phyloP scores from a whole-genome alignment of 2,797 vertebrate genomes.

The Lagothrix lagotricha region DNA sequence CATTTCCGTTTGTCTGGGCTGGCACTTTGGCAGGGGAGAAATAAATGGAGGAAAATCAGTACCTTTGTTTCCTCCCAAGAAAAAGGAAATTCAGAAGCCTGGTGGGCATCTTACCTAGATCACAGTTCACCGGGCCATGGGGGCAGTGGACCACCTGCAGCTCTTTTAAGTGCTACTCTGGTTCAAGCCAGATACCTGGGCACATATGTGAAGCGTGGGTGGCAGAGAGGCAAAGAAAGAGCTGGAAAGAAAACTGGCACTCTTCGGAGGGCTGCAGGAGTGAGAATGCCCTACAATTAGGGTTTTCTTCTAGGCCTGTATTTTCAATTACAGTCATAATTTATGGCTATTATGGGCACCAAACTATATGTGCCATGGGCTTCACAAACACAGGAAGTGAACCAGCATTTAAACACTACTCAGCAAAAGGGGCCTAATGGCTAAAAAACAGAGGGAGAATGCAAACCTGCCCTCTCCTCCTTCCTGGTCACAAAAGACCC shows the following conservation, averaged over 20 bases:
- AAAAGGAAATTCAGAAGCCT: neutral
- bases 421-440: neutral
- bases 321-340: constrained; percentile 54
- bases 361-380: constrained; percentile 43
- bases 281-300: neutral
- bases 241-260: neutral
- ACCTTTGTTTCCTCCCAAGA: accelerated
- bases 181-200: neutral
- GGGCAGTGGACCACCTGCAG: neutral
- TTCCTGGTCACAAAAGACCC: neutral
- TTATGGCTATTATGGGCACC: constrained; percentile 44
- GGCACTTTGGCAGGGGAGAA: neutral
- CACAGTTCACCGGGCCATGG: neutral
- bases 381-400: constrained; percentile 44
- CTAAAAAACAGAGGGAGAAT: neutral
- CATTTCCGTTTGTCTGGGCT: neutral
- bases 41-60: neutral
- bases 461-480: neutral
- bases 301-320: constrained; percentile 23
- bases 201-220: neutral
- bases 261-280: neutral
- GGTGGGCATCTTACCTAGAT: neutral
- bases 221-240: neutral
- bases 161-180: neutral
- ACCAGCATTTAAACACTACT: neutral